A percentile compares a stretch with the other conserved stretches of the same genome.
phyloP scores from a whole-genome alignment of 2,113 vertebrate species.

The Bufo gargarizans region DNA sequence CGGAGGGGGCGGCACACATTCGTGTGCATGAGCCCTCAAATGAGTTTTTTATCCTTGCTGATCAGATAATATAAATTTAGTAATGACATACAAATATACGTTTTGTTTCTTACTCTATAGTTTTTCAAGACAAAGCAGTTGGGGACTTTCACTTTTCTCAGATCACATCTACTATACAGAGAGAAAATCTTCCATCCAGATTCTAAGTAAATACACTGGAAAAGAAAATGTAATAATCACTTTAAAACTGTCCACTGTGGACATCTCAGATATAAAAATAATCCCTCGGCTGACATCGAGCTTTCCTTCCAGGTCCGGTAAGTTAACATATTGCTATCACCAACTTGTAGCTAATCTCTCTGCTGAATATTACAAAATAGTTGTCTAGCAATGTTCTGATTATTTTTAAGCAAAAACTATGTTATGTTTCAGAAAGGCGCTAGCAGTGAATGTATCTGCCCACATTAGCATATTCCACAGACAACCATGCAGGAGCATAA shows the following conservation, averaged over 20 bases:
- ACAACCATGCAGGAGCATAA: no score
- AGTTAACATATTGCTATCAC: slow-evolving; percentile 58
- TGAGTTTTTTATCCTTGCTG: not conserved
- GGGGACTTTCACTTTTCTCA: slow-evolving; percentile 79
- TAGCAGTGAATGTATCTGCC: no score
- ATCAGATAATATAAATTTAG: not conserved
- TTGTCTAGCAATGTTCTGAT: no score
- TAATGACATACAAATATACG: not conserved
- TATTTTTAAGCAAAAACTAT: no score
- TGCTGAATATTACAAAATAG: not conserved
- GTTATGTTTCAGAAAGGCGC: no score
- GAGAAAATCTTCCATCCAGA: slow-evolving; percentile 73
- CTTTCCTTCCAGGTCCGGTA: slow-evolving; percentile 63
- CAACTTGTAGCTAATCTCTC: not conserved
- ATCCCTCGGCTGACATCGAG: slow-evolving; percentile 74
- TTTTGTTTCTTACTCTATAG: slow-evolving; percentile 44
- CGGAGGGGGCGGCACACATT: no score
- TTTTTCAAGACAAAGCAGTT: slow-evolving; percentile 65
- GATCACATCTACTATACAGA: slow-evolving; percentile 83
- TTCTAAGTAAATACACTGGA: slow-evolving; percentile 82
- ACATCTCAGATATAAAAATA: slow-evolving; percentile 76
- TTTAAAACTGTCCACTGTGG: slow-evolving; percentile 66
- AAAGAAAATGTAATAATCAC: slow-evolving; percentile 74
- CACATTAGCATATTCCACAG: not conserved
- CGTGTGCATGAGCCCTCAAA: no score